Base-by-base conservation (phyloP, 2,888 invertebrate genomes). In the Chaetoderma sp. region DNA sequence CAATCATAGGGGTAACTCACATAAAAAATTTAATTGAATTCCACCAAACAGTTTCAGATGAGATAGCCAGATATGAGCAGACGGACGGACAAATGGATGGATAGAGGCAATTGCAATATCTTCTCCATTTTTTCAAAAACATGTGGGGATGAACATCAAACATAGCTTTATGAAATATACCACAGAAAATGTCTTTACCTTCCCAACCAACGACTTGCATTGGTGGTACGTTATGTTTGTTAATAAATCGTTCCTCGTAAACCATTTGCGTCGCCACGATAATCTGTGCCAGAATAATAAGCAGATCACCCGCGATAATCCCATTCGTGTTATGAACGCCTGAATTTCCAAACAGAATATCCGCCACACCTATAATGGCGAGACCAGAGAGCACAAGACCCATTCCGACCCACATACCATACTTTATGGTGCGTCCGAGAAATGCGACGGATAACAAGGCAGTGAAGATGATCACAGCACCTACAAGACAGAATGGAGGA, bases 301-400 rank as follows among this genome's bases (percentile, higher is more conserved):
- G 80, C 52, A 90, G 76, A 76, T 90, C 89, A 87, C 88, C 95
- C 3, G 94, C 93, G 75, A 96, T 91, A 55, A 95, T 90, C 58
- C 91, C 92, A 86, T 95, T 95, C 30, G 71, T 76, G 56, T 77
- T 71, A 10, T 56, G 63, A 5, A 57, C 49, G 18, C 49, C 52
- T 5, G 50, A 28, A n/a, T 74, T 71, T 33, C 65, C 70, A 63
- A 79, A 79, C 32, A 83, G 27, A 23, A 85, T 75, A 63, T 85
- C 84, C 1, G 81, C 67, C 28, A 82, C 44, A 4, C 85, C 85
- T 13, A 88, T 86, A n/a, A 87, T 71, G 4, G 84, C 78, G 44
- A 88, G 76, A 6, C 88, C 88, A 28, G 77, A 60, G 30, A 85
- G 74, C 16, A 88, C 85, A 28, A 78, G 69, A 8, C 82, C 71